Base-by-base conservation (phyloP, 1,140 invertebrate genomes). In the Trichomalopsis sarcophagae region DNA sequence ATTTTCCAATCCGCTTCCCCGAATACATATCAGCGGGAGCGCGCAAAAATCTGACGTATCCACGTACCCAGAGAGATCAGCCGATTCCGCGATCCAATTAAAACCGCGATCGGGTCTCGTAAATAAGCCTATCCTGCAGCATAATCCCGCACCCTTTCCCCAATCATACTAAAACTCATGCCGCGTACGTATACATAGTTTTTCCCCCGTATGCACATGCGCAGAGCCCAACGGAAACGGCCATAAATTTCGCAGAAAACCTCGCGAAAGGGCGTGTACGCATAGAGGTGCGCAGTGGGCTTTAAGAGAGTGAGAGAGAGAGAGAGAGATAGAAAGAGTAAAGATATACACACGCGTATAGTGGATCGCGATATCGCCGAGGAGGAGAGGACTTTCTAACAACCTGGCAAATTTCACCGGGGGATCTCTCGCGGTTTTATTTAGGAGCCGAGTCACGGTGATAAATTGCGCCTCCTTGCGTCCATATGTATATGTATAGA, bases 361-460 rank as follows among this genome's bases (percentile, higher is more conserved):
- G 44, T 55, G 44, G 10, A 47, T 75, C 81, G 55, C 21, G n/a
- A 11, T 76, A 30, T 75, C 23, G 33, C 30, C 27, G 69, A 21
- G 30, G 40, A n/a, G 40, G 40, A n/a, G 40, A n/a, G 17, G 27
- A 78, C 75, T 84, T 78, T 84, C 75, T 84, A 84, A 77, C 74
- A 30, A 75, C 21, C 50, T 30, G 47, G 62, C 50, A 68, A 83
- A 83, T 83, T 83, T 83, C 81, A 83, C 74, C 23, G 36, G 27
- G 62, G 21, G 23, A 55, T 14, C 73, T 17, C 40, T 62, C 27
- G 55, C 17, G 69, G 33, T 75, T 84, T 84, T 81, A 75, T 81
- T 84, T 84, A 80, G 71, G 78, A 84, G 69, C 14, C 77, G 33
- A 81, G 78, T 75, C 84, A 75, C 77, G 30, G 14, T 81, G 77